Conservation (phyloP, 2,113 vertebrate species). For the Peromyscus maniculatus region DNA sequence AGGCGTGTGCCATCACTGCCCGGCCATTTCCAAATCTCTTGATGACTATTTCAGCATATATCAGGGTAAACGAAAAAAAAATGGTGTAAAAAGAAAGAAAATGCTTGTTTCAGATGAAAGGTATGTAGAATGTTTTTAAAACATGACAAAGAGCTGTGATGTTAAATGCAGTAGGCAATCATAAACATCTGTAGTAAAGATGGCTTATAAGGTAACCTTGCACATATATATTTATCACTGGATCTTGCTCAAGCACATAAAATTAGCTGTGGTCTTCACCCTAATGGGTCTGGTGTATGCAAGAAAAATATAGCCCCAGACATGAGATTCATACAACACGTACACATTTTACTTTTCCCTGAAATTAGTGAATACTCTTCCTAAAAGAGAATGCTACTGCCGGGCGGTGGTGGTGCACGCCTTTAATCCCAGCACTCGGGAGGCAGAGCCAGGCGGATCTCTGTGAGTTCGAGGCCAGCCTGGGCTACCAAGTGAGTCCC, state of each 20-base stretch:
- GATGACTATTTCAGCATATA: neutral
- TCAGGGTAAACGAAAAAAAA: conserved; percentile 7
- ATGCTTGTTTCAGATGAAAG: conserved; percentile 23
- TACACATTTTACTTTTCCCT: neutral
- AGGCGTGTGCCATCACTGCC: no score
- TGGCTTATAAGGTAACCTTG: neutral
- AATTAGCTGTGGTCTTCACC: neutral
- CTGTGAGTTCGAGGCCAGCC: no score
- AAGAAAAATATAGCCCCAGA: neutral
- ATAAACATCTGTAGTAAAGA: neutral
- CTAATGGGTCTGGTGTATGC: neutral
- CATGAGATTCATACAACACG: neutral
- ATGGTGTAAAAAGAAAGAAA: neutral
- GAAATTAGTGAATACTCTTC: conserved; percentile 7
- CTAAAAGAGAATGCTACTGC: neutral
- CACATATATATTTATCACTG: neutral
- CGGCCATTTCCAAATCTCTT: neutral
- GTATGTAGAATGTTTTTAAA: neutral
- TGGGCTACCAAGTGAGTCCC: no score
- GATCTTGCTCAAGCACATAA: neutral
- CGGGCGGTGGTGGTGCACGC: neutral
- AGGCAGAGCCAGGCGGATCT: no score
- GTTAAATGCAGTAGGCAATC: neutral
- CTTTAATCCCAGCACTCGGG: no score
- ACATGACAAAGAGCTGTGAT: neutral